These are phyloP conservation scores for Chelonus formosanus DNA, from an alignment of 2,888 invertebrate species.

Conservation along the genomic window DNA sequence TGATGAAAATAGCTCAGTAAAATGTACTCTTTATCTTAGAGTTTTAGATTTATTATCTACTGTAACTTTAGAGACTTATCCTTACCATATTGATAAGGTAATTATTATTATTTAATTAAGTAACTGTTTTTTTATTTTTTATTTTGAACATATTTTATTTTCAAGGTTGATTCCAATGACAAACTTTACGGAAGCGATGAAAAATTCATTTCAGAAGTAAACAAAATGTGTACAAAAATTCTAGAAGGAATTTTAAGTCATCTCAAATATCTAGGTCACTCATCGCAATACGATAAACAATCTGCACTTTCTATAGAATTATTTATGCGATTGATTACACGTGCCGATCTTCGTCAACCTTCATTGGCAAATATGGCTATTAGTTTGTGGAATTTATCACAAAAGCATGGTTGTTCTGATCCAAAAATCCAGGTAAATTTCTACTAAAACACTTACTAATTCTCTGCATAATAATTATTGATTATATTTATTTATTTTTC, in stretches of 20 bases:
- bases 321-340: constrained; percentile 73
- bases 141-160: constrained; percentile 44
- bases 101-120: not conserved
- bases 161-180: constrained; percentile 90
- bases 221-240: constrained; percentile 78
- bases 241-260: constrained; percentile 81
- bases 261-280: constrained; percentile 72
- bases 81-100: constrained; percentile 81
- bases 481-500: constrained; percentile 34
- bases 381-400: constrained; percentile 84
- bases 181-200: constrained; percentile 88
- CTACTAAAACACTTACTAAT: constrained; percentile 15
- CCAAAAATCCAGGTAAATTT: constrained; percentile 65
- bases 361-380: constrained; percentile 75
- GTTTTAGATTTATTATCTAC: constrained; percentile 82
- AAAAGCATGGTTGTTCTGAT: constrained; percentile 72
- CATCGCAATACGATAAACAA: constrained; percentile 74
- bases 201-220: constrained; percentile 83
- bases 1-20: constrained; percentile 73
- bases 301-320: constrained; percentile 78
- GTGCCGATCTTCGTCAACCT: constrained; percentile 72
- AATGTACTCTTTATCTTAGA: constrained; percentile 76
- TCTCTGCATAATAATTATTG: not conserved
- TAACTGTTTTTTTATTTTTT: constrained; percentile 11
- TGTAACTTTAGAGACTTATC: constrained; percentile 82